Evolutionary conservation across 2,888 invertebrate species (phyloP), one percentile per base, ranked within the genome.

Genomic region (Anoplius nigerrimus): DNA sequence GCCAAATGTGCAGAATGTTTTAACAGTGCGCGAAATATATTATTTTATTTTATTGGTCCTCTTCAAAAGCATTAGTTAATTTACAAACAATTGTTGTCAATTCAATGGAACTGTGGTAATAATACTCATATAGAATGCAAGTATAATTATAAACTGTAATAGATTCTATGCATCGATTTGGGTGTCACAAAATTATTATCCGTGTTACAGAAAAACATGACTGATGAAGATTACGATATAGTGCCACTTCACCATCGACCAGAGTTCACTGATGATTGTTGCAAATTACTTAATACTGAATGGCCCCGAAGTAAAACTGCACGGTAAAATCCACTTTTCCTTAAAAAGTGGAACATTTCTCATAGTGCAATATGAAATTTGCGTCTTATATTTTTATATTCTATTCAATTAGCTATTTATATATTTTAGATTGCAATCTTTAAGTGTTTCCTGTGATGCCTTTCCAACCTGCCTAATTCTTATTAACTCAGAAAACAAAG

Each of bases 251-350:
- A 96, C 84, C 91, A 92, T 81, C 90, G 93, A 83, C 93, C 94
- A 52, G 92, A 95, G 86, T 92, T 93, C 85, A 90, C 93, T 79
- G 90, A 91, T 84, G 91, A 93, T 84, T 95, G 95, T 84, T 95
- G 94, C 86, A 91, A 92, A 78, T 90, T 96, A 65, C 92, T 96
- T 75, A 96, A 96, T 87, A 92, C 93, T n/a, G 95, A 96, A 91
- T 96, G 96, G 96, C 94, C 94, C 72, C 91, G 96, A 80, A 95
- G 95, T 83, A 93, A 93, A 87, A 93, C 93, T 45, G 95, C 95
- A 66, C 91, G 96, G 90, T 90, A 85, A 59, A 64, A 52, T 22
- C n/a, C 71, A n/a, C 22, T 54, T 62, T 67, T 61, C 13, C 57
- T 63, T 59, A 21, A 15, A 18, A 22, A 15, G 4, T 34, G 34